Base-by-base conservation (phyloP, 2,113 vertebrate genomes). In the Canis aureus region DNA sequence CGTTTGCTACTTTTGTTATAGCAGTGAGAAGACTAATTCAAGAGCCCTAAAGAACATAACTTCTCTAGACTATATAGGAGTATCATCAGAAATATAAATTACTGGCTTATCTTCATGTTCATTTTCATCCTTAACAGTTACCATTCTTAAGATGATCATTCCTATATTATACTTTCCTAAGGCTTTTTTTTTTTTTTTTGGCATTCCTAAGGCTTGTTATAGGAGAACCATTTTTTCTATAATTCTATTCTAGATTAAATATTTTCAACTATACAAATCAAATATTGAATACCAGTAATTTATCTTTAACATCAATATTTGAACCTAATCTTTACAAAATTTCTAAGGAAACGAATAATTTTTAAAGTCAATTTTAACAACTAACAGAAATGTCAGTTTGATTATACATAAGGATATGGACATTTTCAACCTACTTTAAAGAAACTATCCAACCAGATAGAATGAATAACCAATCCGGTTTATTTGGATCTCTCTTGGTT, bases 351-450 rank as follows among this genome's bases (percentile, higher is more conserved):
- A 67, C 11, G 12, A 29, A 8, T 64, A 76, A 79, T 83, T 10
- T 78, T 78, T 91, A 88, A 95, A 74, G 17, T n/a, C 69, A 60
- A 96, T 35, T 92, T 82, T 84, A 79, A 94, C 86, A 22, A 82
- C 8, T 29, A 62, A 60, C 1, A 55, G 15, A 93, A 94, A 92
- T 71, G 59, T 55, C 32, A 80, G 25, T 90, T n/a, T 74, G 6
- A n/a, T 62, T 57, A 73, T 49, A 20, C 16, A 6, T 67, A 57
- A 83, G 22, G 38, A 53, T 51, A 84, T 84, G 55, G 17, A 85
- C 16, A 91, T 78, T 96, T 96, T 49, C 17, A 53, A 89, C 60
- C 10, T 84, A 89, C 38, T 79, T 89, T 16, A n/a, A 94, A 87
- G 64, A 91, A 94, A 94, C n/a, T n/a, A 64, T 13, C 15, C 85